Conservation (phyloP, 1,140 invertebrate species). For the Mactra quadrangularis region DNA sequence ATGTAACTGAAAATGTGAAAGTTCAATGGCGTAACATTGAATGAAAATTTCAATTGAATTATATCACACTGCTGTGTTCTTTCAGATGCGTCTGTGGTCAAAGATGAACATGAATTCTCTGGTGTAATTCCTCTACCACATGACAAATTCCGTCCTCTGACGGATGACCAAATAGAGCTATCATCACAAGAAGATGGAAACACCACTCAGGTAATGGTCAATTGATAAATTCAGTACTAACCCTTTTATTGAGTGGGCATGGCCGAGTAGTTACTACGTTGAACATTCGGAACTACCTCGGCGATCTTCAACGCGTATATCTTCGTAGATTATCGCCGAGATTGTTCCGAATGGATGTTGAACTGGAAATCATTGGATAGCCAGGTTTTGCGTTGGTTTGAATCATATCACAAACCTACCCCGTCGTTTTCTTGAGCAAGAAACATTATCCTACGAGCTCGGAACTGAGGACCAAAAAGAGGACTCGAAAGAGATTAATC, state of each 20-base stretch:
- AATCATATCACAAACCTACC: no score
- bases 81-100: background rate
- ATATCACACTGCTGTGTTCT: no score
- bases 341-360: background rate
- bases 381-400: no score
- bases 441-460: no score
- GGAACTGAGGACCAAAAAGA: no score
- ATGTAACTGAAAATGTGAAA: no score
- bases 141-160: background rate
- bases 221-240: no score
- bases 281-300: background rate
- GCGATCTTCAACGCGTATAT: background rate
- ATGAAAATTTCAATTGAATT: no score
- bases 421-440: no score
- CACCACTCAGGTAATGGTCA: background rate
- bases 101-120: background rate
- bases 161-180: background rate
- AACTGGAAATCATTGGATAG: background rate
- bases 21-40: no score
- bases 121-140: conserved; percentile 6
- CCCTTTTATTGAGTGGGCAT: no score
- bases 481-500: no score
- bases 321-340: background rate
- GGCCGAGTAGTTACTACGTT: background rate
- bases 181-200: background rate